A percentile compares a stretch with the other conserved stretches of the same genome.
phyloP scores from a whole-genome alignment of 2,797 vertebrate species.

The Limnodromus scolopaceus region DNA sequence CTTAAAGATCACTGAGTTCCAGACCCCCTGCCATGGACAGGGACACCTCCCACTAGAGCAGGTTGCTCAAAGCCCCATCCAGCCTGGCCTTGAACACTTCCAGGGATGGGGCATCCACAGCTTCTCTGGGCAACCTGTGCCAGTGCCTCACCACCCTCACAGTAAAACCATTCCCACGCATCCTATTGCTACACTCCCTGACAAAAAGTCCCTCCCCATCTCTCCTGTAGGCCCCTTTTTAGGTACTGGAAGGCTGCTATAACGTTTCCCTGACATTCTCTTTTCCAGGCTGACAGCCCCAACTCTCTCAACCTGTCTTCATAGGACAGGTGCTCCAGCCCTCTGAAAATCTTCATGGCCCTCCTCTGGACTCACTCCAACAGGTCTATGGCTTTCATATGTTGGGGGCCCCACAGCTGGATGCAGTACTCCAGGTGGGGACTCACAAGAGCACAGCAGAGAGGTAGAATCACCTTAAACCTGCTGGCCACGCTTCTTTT shows the following conservation, averaged over 20 bases:
- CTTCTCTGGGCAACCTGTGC: not conserved
- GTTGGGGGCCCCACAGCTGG: not conserved
- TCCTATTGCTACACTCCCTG: not conserved
- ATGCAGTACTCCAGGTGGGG: not conserved
- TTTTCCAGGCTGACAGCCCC: not conserved
- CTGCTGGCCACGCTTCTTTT: not conserved
- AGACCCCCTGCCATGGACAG: not conserved
- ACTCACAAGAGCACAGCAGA: not conserved
- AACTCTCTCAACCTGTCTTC: not conserved
- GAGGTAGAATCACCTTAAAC: not conserved
- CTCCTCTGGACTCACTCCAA: not conserved
- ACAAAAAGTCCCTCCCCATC: not conserved
- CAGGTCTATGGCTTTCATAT: not conserved
- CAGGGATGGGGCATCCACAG: not conserved
- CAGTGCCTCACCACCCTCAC: not conserved
- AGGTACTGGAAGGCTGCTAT: not conserved
- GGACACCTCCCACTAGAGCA: not conserved
- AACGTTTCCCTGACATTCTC: not conserved
- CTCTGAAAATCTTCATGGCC: not conserved
- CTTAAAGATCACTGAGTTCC: not conserved
- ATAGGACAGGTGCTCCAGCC: not conserved
- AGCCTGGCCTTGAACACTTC: not conserved
- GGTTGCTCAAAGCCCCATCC: not conserved
- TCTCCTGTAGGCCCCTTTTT: not conserved
- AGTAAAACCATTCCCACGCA: not conserved